Evolutionary conservation across 1,140 invertebrate genomes (phyloP).

Genomic region (Drosophila repletoides): DNA sequence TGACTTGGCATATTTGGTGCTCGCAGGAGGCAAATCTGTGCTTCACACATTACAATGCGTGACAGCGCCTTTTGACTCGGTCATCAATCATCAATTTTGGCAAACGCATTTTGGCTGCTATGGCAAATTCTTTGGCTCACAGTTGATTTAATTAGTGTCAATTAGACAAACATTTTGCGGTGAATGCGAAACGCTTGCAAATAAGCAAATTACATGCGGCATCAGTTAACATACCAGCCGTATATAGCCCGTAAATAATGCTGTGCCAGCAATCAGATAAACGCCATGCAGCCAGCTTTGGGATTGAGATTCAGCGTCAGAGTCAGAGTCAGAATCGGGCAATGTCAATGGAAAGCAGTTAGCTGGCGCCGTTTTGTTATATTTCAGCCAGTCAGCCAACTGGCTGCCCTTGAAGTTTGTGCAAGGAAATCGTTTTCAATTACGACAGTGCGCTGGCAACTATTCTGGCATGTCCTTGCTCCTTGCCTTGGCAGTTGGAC

Average conservation of each 20-base stretch:
- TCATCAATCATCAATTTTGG: conserved; percentile 64
- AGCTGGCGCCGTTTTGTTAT: conserved; percentile 51
- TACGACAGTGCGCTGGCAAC: conserved; percentile 58
- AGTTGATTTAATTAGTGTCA: conserved; percentile 65
- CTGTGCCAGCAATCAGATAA: conserved; percentile 48
- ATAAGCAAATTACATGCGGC: conserved; percentile 58
- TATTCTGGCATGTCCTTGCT: conserved; percentile 58
- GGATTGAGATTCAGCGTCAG: background rate
- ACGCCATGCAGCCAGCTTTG: background rate
- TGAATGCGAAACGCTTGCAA: conserved; percentile 17
- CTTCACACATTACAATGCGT: conserved; percentile 50
- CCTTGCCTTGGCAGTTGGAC: too few relatives aligned
- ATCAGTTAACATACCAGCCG: conserved; percentile 17
- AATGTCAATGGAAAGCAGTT: conserved; percentile 66
- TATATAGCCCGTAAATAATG: conserved; percentile 27
- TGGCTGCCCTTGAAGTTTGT: conserved; percentile 51
- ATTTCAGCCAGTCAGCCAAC: conserved; percentile 12
- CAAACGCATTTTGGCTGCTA: conserved; percentile 40
- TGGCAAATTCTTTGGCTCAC: conserved; percentile 39
- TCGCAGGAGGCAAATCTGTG: conserved; percentile 36
- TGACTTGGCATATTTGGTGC: conserved; percentile 52
- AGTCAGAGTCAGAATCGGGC: conserved; percentile 1
- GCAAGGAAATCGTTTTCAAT: conserved; percentile 75
- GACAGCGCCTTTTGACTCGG: conserved; percentile 8
- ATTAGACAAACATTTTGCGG: conserved; percentile 63